Evolutionary conservation across 2,888 invertebrate genomes (phyloP), one percentile per base, ranked within the genome.

Genomic region (Tribolium freemani): DNA sequence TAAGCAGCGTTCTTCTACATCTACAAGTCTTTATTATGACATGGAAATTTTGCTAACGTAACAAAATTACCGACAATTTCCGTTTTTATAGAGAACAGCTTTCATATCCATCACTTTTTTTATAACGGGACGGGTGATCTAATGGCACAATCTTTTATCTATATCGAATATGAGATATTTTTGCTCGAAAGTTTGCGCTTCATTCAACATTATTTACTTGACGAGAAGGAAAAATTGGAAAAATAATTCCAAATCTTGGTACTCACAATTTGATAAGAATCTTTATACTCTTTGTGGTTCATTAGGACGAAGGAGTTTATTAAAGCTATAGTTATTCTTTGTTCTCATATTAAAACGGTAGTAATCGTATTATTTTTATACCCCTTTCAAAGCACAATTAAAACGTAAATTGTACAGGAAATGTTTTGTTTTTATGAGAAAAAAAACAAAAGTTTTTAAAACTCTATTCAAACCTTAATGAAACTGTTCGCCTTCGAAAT

Each of bases 361-460:
- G 44, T 72, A 69, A 72, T 72, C 72, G 64, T 69, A 70, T 70
- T 66, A 73, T 73, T 58, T 73, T 70, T 69, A 73, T 54, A 38
- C 51, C 48, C 44, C 50, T 60, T 69, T 69, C 46, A 66, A 38
- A 53, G 51, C 30, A 45, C 67, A 66, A 69, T 73, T 69, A 54
- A 57, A 57, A 69, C 11, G 13, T 54, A 44, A 70, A 70, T 58
- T 64, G 64, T 53, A 45, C 64, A 56, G 56, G 58, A 56, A 69
- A 38, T 44, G 44, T 56, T 57, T 57, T 63, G 63, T 63, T 63
- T 68, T 63, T 21, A 20, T 57, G 30, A 68, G 30, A 31, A 38
- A 38, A 38, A 26, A 50, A 57, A 48, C 26, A 30, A 50, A 63
- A 63, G 3, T 50, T 50, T 57, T 63, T 30, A 30, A 57, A 56